Conservation (phyloP, 2,113 vertebrate genomes). For the Coturnix japonica region DNA sequence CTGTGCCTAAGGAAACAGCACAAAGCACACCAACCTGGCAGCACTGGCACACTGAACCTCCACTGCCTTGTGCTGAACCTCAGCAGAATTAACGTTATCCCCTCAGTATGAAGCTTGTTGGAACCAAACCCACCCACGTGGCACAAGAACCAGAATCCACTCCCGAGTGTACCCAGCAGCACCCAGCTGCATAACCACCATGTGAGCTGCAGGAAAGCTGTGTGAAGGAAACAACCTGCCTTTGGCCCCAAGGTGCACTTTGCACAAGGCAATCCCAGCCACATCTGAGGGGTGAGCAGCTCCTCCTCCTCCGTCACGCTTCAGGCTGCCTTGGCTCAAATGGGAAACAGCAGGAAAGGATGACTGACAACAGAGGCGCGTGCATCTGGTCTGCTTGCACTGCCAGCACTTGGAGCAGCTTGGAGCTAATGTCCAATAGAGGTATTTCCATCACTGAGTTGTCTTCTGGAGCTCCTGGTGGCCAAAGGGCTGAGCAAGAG, state of each 20-base stretch:
- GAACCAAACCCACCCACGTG: not conserved
- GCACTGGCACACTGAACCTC: not conserved
- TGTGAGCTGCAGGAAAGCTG: fast-evolving
- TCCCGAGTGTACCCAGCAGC: not conserved
- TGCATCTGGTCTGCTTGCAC: not conserved
- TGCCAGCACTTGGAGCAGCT: not conserved
- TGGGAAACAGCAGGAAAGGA: not conserved
- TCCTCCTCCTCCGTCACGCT: not conserved
- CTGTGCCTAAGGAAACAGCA: fast-evolving
- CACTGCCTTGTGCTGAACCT: not conserved
- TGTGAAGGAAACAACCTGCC: not conserved
- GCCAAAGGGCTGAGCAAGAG: not conserved
- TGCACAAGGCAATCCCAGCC: not conserved
- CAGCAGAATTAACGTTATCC: not conserved
- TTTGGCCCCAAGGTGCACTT: not conserved
- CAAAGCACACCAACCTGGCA: not conserved
- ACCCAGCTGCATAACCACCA: not conserved
- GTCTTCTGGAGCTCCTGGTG: too few relatives aligned
- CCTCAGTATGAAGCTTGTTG: not conserved
- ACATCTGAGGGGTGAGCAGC: not conserved
- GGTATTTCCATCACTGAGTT: too few relatives aligned
- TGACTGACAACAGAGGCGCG: not conserved
- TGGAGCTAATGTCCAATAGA: not conserved
- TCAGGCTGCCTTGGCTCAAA: not conserved
- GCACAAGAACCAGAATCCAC: fast-evolving